phyloP scores from a whole-genome alignment of 2,113 vertebrate genomes.

The Lepisosteus osseus region DNA sequence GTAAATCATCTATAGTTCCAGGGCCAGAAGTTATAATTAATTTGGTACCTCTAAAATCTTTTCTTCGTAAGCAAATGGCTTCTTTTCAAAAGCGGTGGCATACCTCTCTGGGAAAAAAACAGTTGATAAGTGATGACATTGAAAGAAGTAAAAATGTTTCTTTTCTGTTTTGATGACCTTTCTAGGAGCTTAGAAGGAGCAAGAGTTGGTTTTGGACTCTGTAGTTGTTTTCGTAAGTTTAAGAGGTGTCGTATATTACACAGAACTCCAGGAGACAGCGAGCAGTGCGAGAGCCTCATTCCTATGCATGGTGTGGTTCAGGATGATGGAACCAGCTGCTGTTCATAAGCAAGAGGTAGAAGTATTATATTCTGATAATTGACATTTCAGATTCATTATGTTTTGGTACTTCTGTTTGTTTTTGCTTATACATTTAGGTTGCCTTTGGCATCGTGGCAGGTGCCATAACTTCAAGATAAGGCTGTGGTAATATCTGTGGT shows the following conservation, averaged over 20 bases:
- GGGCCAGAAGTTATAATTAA: no score
- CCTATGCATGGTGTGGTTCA: conserved; percentile 78
- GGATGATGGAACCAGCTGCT: conserved; percentile 63
- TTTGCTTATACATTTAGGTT: no score
- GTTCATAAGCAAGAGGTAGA: conserved; percentile 54
- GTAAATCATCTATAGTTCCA: no score
- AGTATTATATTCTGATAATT: neutral
- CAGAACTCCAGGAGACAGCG: conserved; percentile 83
- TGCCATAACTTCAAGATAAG: no score
- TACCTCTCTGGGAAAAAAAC: no score
- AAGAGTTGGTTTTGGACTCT: neutral
- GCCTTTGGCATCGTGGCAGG: no score
- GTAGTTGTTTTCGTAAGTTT: neutral
- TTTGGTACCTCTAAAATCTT: no score
- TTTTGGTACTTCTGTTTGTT: neutral
- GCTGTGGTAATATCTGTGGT: no score
- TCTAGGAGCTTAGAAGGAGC: conserved; percentile 5
- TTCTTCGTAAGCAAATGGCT: no score
- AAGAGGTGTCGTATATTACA: conserved; percentile 8
- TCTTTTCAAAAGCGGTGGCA: no score
- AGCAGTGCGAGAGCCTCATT: conserved; percentile 92
- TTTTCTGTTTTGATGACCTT: conserved; percentile 3
- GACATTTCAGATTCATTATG: neutral
- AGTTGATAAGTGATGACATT: no score
- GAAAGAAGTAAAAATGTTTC: neutral